A percentile compares a stretch with the other conserved stretches of the same genome.
Evolutionary conservation across 30 jellyfish, hydroid and myxozoan species (phyloP).

Genomic region (Calvadosia cruxmelitensis): DNA sequence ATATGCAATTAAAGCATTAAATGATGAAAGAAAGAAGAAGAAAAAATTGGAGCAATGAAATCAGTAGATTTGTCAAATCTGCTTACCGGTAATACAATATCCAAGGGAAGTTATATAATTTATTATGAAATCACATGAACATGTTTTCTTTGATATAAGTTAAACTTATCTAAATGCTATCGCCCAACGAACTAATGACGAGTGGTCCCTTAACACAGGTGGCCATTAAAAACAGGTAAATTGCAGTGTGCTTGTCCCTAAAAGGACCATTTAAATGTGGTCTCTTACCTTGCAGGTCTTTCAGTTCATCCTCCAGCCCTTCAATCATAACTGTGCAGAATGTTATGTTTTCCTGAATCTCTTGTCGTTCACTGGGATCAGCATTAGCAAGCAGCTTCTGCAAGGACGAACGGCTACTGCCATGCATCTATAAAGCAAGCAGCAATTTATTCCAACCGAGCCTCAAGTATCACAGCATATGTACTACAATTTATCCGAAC

Average conservation of each 20-base stretch:
- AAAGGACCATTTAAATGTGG: background rate
- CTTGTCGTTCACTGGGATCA: slow-evolving; percentile 39
- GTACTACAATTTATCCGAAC: too few relatives aligned
- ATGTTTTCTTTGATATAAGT: too few relatives aligned
- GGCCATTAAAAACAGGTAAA: background rate
- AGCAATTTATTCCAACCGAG: too few relatives aligned
- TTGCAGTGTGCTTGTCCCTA: background rate
- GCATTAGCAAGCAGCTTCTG: background rate
- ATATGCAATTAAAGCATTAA: too few relatives aligned
- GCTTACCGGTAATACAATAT: too few relatives aligned
- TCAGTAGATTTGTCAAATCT: too few relatives aligned
- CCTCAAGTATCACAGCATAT: too few relatives aligned
- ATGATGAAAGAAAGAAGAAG: too few relatives aligned
- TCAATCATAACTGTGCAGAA: slow-evolving; percentile 84
- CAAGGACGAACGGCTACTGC: background rate
- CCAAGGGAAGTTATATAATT: too few relatives aligned
- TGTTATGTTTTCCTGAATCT: slow-evolving; percentile 70
- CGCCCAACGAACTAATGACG: background rate
- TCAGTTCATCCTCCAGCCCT: slow-evolving; percentile 59
- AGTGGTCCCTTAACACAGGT: background rate
- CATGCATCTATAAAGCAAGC: background rate
- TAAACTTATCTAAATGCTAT: too few relatives aligned
- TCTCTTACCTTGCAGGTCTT: slow-evolving; percentile 48
- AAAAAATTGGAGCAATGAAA: too few relatives aligned
- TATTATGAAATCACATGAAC: too few relatives aligned